Base-by-base conservation (phyloP, 2,888 invertebrate genomes). In the Ornithoptera priamus region DNA sequence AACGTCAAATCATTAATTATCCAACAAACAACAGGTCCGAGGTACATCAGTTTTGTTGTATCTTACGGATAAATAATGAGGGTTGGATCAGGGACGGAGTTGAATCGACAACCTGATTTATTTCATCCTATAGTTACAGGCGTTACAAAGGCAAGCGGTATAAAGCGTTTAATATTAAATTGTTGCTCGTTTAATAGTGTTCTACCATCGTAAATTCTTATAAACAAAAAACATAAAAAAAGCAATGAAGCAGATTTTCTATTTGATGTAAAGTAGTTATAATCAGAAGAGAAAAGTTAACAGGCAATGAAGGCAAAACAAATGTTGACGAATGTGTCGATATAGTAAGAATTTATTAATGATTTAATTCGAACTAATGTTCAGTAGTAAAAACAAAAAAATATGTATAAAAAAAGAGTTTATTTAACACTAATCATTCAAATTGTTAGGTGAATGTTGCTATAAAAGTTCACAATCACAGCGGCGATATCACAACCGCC, bases 21-120 rank as follows among this genome's bases (percentile, higher is more conserved):
- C 56, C 24, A 59, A 60, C 67, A 70, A 53, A 70, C 67, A 64
- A 61, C 67, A 67, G 67, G 61, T 67, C 70, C 46, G 30, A 60
- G 60, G 67, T 22, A 59, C 64, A 67, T 67, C 70, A 67, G 64
- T 70, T 67, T 67, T 15, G 46, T 24, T 67, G 57, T 70, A 64
- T 67, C 64, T 63, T 64, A 57, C 50, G 30, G 70, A 70, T 70
- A 67, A 67, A 64, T 70, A 70, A 70, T 70, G 67, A 70, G 67
- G 70, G 70, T 70, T 50, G 64, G 67, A 70, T 70, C 67, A 70
- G 22, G 50, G 61, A 60, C 36, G 60, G 63, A 64, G 67, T 60
- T 57, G 60, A 64, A 60, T 70, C 56, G 68, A 68, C 68, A 62
- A 58, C 42, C 62, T 65, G 68, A 71, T 71, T 68, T 71, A 71